Evolutionary conservation across 2,113 vertebrate species (phyloP).

Genomic region (Ceyx melanurus): DNA sequence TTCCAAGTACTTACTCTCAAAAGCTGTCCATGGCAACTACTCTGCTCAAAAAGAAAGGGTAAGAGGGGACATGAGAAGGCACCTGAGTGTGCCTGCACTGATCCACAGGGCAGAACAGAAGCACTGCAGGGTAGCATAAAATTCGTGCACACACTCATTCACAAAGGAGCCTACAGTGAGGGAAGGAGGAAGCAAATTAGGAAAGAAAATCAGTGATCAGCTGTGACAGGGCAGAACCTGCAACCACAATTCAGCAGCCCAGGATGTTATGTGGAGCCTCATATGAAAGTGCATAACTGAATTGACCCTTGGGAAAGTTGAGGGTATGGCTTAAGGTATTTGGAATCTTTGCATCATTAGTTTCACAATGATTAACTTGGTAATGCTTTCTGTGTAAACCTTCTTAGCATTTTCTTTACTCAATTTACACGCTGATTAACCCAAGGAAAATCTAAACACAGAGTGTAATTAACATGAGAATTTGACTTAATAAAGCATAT

Average conservation of each 20-base stretch:
- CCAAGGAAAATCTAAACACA: background rate
- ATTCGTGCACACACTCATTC: background rate
- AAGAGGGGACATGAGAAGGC: background rate
- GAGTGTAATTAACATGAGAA: background rate
- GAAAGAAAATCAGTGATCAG: background rate
- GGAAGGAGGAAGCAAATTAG: background rate
- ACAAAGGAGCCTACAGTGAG: background rate
- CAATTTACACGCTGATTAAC: background rate
- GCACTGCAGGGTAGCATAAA: background rate
- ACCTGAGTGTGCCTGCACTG: rapidly evolving
- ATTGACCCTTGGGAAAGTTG: background rate
- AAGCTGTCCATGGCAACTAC: background rate
- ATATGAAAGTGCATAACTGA: background rate
- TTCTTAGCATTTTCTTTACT: background rate
- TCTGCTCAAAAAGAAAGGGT: background rate
- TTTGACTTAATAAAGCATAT: background rate
- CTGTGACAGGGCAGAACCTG: background rate
- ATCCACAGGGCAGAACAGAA: background rate
- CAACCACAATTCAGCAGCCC: background rate
- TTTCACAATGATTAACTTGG: background rate
- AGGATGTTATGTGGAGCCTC: background rate
- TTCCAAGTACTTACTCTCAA: background rate
- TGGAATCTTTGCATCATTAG: background rate
- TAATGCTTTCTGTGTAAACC: background rate
- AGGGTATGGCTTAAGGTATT: background rate